phyloP scores from a whole-genome alignment of 2,113 vertebrate genomes.

The Piaya cayana region DNA sequence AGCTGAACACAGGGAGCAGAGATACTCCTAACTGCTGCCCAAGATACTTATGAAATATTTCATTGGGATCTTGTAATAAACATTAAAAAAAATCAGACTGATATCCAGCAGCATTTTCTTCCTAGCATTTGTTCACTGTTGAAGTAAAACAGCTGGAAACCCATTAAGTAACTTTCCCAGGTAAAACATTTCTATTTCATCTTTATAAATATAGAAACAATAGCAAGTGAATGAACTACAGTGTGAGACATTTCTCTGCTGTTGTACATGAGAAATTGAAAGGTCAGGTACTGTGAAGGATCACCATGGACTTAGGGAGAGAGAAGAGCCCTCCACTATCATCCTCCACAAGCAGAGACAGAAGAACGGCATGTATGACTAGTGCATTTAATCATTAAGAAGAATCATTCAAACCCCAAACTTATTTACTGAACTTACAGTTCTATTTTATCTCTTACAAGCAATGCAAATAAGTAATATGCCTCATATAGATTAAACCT shows the following conservation, averaged over 20 bases:
- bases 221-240: background rate
- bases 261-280: slow-evolving; percentile 40
- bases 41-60: background rate
- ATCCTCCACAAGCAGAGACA: background rate
- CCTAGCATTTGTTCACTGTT: background rate
- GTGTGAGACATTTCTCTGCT: slow-evolving; percentile 32
- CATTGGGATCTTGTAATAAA: background rate
- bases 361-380: background rate
- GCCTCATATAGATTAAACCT: slow-evolving; percentile 73
- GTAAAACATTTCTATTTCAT: slow-evolving; percentile 10
- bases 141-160: background rate
- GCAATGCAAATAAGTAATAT: slow-evolving; percentile 66
- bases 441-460: slow-evolving; percentile 74
- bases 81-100: background rate
- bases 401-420: slow-evolving; percentile 69
- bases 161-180: background rate
- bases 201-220: slow-evolving; percentile 16
- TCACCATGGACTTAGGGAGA: slow-evolving; percentile 19
- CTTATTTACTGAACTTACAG: slow-evolving; percentile 73
- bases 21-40: accelerated
- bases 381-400: slow-evolving; percentile 50
- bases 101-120: background rate
- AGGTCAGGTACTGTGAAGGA: slow-evolving; percentile 25
- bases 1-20: background rate
- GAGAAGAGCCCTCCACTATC: background rate